Evolutionary conservation across 2,888 invertebrate genomes (phyloP), one percentile per base, ranked within the genome.

Genomic region (Seira musarum): DNA sequence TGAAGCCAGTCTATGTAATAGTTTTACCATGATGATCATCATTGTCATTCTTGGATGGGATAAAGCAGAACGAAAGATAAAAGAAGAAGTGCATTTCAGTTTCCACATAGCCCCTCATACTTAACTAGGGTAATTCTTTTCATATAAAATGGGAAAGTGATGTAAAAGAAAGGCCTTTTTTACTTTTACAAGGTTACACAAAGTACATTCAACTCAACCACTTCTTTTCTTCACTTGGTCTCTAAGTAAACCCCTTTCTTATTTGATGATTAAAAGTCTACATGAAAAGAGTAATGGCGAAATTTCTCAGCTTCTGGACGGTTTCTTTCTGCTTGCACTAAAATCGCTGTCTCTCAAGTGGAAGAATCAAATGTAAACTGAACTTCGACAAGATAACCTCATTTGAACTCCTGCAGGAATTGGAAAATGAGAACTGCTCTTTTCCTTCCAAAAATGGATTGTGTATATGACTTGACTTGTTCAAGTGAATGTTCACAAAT

Each of bases 351-450:
- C 15, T 49, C 49, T 75, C 68, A 68, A 21, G 68, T 75, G 75
- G 75, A 75, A 75, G 68, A 75, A 75, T 75, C 61, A 75, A 49
- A 75, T 68, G 75, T 68, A 75, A 75, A 75, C 75, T 75, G 49
- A 49, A 49, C 49, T 13, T 49, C 49, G 13, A 8, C 3, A 13
- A 49, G 49, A 49, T 49, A 49, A 49, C 49, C 49, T 49, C 6
- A n/a, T 13, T n/a, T 49, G 30, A 49, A 49, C 49, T 49, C 49
- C 8, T 2, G 2, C 49, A 2, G 49, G 17, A 49, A 13, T n/a
- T 49, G 49, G 17, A 15, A 13, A n/a, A 49, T 49, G 49, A 49
- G 49, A 13, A 2, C 2, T 49, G 13, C 49, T 49, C 49, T 49
- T 49, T n/a, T 49, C 3, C 6, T 49, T 3, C 15, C 2, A 13